Conservation (phyloP, 2,797 vertebrate species). For the Sphenodon punctatus region DNA sequence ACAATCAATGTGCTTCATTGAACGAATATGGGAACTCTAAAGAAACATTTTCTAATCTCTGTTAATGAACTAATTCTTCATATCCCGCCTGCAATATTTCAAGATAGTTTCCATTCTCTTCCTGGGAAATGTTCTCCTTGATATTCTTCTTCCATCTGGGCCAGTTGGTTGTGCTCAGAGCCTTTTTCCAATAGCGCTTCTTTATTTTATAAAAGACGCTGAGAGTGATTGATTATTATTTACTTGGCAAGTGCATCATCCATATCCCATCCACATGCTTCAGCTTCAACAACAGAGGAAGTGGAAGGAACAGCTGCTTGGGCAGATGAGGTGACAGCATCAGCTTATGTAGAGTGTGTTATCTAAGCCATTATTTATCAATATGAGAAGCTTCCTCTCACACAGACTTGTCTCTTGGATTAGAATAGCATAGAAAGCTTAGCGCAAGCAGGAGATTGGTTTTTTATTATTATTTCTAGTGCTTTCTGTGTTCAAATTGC, state of each 20-base stretch:
- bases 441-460: too few relatives aligned
- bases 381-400: neutral
- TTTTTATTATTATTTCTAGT: too few relatives aligned
- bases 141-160: neutral
- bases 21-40: neutral
- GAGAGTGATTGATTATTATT: neutral
- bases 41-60: neutral
- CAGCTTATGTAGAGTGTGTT: accelerated
- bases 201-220: too few relatives aligned
- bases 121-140: neutral
- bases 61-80: neutral
- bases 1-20: neutral
- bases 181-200: neutral
- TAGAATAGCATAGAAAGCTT: accelerated
- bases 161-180: neutral
- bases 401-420: neutral
- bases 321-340: neutral
- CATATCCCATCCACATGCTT: neutral
- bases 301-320: neutral
- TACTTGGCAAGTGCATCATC: neutral
- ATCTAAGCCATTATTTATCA: neutral
- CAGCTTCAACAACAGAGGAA: neutral
- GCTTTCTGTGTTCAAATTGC: too few relatives aligned
- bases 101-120: neutral
- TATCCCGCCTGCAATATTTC: accelerated